Conservation (phyloP, 2,888 invertebrate genomes). For the Netelia melanura region DNA sequence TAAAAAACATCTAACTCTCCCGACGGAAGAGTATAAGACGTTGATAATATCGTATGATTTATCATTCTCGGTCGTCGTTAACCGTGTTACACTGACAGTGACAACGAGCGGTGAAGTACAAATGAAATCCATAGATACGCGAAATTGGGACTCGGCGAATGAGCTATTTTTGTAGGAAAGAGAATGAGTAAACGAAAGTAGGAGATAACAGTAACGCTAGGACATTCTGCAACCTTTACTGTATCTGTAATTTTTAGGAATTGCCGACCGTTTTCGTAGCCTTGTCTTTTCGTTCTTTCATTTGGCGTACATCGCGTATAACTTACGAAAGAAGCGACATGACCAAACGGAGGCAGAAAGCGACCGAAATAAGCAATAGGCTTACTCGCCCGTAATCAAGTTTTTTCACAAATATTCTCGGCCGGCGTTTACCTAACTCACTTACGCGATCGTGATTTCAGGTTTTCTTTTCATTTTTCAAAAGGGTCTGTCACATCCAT, state of each 20-base stretch:
- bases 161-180: too few species aligned
- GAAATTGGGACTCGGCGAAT: neutral
- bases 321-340: neutral
- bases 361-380: slow-evolving; percentile 8
- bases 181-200: too few species aligned
- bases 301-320: neutral
- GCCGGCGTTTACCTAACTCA: neutral
- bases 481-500: neutral
- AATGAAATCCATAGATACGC: neutral
- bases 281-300: too few species aligned
- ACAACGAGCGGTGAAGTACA: neutral
- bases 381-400: neutral
- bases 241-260: too few species aligned
- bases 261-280: too few species aligned
- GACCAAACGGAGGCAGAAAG: slow-evolving; percentile 1
- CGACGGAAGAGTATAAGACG: slow-evolving; percentile 2
- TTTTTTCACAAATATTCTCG: slow-evolving; percentile 6
- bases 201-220: too few species aligned
- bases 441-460: neutral
- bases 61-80: slow-evolving; percentile 1
- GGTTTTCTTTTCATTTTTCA: neutral
- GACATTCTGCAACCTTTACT: too few species aligned
- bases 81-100: slow-evolving; percentile 2
- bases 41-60: slow-evolving; percentile 23
- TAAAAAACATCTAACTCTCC: slow-evolving; percentile 8